Evolutionary conservation across 2,888 invertebrate genomes (phyloP).

Genomic region (Tenodera sinensis): DNA sequence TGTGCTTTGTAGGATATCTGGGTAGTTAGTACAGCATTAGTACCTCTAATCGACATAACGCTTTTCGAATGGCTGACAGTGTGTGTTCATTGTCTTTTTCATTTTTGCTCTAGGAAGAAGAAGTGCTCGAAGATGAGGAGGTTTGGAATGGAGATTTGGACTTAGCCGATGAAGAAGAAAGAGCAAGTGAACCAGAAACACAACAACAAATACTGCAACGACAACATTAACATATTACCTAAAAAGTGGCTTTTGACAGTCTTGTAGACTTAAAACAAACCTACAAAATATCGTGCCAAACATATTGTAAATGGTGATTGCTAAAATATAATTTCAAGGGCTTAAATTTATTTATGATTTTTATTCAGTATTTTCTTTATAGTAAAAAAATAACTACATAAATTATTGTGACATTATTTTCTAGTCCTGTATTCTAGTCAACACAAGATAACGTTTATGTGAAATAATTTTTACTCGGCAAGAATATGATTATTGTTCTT

Average conservation of each 20-base stretch:
- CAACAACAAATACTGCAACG: not conserved
- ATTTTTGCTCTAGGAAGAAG: constrained; percentile 32
- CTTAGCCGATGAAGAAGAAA: constrained; percentile 38
- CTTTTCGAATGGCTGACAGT: not conserved
- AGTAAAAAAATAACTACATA: not conserved
- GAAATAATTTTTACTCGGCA: no score
- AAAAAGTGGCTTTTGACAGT: not conserved
- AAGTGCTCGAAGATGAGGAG: constrained; percentile 31
- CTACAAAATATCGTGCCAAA: not conserved
- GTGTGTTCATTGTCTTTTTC: not conserved
- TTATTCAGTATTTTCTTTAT: not conserved
- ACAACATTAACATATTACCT: not conserved
- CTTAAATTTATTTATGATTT: not conserved
- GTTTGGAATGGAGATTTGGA: constrained; percentile 32
- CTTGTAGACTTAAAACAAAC: not conserved
- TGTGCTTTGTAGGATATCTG: no score
- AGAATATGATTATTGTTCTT: no score
- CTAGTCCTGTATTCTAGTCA: not conserved
- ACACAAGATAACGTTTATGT: no score
- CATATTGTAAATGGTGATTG: not conserved
- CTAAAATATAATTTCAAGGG: not conserved
- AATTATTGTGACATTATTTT: not conserved
- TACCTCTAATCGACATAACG: no score
- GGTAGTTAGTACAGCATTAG: no score
- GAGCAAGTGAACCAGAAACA: constrained; percentile 35